Evolutionary conservation across 2,797 vertebrate species (phyloP).

Genomic region (Sphaeramia orbicularis): DNA sequence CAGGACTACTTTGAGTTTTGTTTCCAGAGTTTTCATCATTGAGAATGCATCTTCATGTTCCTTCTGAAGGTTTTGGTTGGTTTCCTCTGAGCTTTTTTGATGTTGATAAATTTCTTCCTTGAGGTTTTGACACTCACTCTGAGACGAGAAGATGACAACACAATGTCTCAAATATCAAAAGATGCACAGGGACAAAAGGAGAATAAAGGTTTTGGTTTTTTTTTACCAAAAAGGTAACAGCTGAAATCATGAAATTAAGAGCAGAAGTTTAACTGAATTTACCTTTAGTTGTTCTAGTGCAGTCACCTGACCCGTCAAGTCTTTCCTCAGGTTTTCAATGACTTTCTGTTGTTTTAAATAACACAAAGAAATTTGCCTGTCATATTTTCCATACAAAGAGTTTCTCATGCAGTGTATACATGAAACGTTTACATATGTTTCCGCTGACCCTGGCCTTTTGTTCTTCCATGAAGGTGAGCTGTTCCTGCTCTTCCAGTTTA

Average conservation of each 20-base stretch:
- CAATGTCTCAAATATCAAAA: constrained; percentile 25
- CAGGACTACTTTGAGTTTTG: constrained; percentile 53
- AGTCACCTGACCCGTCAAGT: constrained; percentile 61
- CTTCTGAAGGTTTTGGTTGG: constrained; percentile 64
- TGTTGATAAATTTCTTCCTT: constrained; percentile 50
- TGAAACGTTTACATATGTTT: constrained; percentile 49
- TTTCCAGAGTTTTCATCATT: constrained; percentile 57
- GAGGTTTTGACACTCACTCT: constrained; percentile 58
- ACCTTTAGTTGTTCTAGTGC: constrained; percentile 73
- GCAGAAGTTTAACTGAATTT: constrained; percentile 20
- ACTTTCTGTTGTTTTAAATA: constrained; percentile 62
- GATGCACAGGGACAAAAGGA: background rate
- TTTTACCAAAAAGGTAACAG: background rate
- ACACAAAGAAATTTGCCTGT: constrained; percentile 8
- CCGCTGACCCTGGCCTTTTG: constrained; percentile 84
- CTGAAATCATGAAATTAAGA: background rate
- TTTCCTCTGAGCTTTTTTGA: constrained; percentile 41
- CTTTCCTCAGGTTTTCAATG: constrained; percentile 65
- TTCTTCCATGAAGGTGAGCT: constrained; percentile 77
- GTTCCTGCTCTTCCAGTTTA: constrained; percentile 79
- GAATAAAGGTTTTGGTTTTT: background rate
- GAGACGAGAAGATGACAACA: constrained; percentile 39
- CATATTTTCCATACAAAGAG: constrained; percentile 9
- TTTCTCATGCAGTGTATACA: constrained; percentile 23
- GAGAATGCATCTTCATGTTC: constrained; percentile 65